Evolutionary conservation across 2,113 vertebrate species (phyloP), one percentile per base, ranked within the genome.

Genomic region (Prunella fulvescens): DNA sequence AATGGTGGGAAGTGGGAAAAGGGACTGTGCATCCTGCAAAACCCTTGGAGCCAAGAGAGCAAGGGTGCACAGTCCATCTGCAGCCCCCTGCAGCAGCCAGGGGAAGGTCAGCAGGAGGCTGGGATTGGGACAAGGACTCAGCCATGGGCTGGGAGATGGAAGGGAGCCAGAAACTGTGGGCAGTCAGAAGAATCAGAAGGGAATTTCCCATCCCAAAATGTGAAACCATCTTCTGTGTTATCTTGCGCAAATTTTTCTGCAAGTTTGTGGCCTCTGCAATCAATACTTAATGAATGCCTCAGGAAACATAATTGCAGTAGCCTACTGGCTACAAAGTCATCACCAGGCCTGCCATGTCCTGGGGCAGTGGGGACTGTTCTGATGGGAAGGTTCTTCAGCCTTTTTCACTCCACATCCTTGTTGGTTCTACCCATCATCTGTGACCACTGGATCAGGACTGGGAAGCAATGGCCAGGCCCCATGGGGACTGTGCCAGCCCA

Each of bases 231-330:
- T 50, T 86, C 29, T 64, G 12, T 26, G 19, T 45, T 40, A 54
- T 33, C 50, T 57, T 57, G 40, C n/a, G 19, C 47, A 50, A 31
- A 9, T 37, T 65, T 42, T 81, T 37, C 37, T 73, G 58, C 60
- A 61, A 44, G 35, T 45, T n/a, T 72, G 64, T 57, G 25, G 26
- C 12, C 54, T 71, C 51, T 86, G 57, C 14, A 37, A 17, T 58
- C 0, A 0, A 5, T 23, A 10, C 12, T 35, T 39, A 23, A 13
- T 12, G 16, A 58, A 33, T 15, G 29, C 8, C 6, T 11, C 19
- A 42, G 45, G 22, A 79, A 71, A 66, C 0, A 1, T 9, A 16
- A 19, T 18, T 61, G 25, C 31, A 74, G 7, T 17, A n/a, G 35
- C 19, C 37, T 5, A 2, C 9, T 81, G 1, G 1, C 7, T 50